These are phyloP conservation scores for Nothura maculosa DNA, from an alignment of 2,797 vertebrate genomes.

Conservation along the genomic window DNA sequence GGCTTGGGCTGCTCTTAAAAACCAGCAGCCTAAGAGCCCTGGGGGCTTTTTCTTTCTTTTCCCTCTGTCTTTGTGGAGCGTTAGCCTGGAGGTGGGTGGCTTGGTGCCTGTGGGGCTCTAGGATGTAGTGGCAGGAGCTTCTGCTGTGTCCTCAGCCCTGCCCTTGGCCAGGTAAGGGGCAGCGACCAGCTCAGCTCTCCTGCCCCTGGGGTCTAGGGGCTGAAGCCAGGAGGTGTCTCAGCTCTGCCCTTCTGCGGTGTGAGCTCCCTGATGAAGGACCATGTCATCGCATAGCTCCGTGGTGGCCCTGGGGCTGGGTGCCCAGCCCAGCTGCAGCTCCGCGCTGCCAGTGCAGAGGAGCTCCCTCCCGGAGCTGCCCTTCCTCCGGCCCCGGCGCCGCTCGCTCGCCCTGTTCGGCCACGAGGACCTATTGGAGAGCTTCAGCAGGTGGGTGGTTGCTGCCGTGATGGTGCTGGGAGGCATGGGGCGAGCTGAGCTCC, in stretches of 20 bases:
- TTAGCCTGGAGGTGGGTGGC: background rate
- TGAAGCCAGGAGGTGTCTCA: rapidly evolving
- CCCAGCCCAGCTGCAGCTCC: background rate
- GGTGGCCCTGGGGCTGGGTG: background rate
- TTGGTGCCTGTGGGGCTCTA: rapidly evolving
- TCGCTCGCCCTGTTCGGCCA: background rate
- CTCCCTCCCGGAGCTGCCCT: background rate
- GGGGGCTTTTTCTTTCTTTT: rapidly evolving
- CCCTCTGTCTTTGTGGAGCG: background rate
- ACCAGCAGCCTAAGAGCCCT: rapidly evolving
- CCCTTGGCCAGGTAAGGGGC: background rate
- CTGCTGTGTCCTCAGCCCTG: rapidly evolving
- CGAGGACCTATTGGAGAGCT: background rate
- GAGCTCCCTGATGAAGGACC: background rate
- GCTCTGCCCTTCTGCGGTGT: rapidly evolving
- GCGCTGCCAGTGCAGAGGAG: rapidly evolving
- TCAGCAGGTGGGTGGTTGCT: background rate
- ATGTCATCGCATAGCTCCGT: background rate
- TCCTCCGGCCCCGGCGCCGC: background rate
- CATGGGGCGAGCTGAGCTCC: rapidly evolving
- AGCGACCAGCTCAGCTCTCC: rapidly evolving
- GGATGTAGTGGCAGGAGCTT: background rate
- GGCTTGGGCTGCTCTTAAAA: constrained; percentile 37
- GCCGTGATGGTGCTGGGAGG: rapidly evolving
- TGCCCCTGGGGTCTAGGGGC: background rate